Conservation (phyloP, 2,113 vertebrate genomes). For the Aptenodytes patagonicus region DNA sequence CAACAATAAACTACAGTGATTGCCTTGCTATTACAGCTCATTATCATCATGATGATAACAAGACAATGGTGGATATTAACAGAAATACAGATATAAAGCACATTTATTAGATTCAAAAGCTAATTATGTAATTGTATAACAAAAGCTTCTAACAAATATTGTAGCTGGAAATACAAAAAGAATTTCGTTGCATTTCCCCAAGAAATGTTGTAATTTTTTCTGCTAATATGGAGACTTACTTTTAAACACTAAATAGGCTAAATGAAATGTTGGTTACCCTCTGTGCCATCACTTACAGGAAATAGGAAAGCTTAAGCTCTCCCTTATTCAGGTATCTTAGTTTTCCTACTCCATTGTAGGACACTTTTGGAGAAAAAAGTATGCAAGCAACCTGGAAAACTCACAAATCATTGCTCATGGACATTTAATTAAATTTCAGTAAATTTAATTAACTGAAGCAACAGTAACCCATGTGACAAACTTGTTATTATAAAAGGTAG, state of each 20-base stretch:
- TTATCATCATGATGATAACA: neutral
- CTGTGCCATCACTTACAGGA: neutral
- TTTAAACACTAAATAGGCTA: neutral
- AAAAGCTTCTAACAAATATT: neutral
- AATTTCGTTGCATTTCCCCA: neutral
- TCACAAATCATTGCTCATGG: neutral
- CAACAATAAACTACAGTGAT: neutral
- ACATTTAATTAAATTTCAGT: neutral
- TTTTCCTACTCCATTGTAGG: neutral
- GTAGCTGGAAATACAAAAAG: neutral
- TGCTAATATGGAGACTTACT: neutral
- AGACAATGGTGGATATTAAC: neutral
- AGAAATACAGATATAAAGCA: neutral
- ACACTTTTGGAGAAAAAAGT: neutral
- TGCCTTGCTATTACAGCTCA: neutral
- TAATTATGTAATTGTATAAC: neutral
- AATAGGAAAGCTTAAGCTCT: neutral
- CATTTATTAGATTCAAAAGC: neutral
- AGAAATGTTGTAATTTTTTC: neutral
- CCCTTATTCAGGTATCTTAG: neutral
- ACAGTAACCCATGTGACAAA: neutral
- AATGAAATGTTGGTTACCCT: neutral
- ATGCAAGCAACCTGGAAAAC: neutral
- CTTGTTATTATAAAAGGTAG: neutral
- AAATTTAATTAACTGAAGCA: neutral